phyloP scores from a whole-genome alignment of 2,888 invertebrate species.

The Frankliniella intonsa region DNA sequence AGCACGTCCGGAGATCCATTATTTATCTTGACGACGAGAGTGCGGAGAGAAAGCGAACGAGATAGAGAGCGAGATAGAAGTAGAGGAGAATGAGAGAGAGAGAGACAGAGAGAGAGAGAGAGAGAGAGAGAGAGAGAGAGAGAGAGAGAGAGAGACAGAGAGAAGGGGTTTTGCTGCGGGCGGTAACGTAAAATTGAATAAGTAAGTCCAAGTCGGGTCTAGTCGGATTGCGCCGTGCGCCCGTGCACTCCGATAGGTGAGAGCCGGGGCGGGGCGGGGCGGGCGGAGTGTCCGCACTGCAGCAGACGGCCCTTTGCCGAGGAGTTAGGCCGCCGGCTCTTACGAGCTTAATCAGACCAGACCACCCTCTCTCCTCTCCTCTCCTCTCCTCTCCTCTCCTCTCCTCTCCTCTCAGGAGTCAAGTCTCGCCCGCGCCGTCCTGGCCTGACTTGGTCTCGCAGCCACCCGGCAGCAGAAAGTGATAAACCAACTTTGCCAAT shows the following conservation, averaged over 20 bases:
- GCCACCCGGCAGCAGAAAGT: too few relatives aligned
- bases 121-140: too few relatives aligned
- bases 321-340: not conserved
- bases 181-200: constrained; percentile 14
- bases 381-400: not conserved
- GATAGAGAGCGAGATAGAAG: too few relatives aligned
- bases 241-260: too few relatives aligned
- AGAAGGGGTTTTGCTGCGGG: not conserved
- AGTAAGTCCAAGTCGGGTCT: not conserved
- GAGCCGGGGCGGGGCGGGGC: not conserved
- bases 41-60: too few relatives aligned
- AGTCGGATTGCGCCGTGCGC: too few relatives aligned
- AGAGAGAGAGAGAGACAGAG: too few relatives aligned
- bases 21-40: not conserved
- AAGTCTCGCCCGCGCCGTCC: too few relatives aligned
- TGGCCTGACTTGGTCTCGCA: too few relatives aligned
- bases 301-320: not conserved
- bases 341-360: not conserved
- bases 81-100: too few relatives aligned
- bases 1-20: not conserved
- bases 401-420: not conserved
- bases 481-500: too few relatives aligned
- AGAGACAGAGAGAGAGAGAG: too few relatives aligned
- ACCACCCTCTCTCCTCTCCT: not conserved
- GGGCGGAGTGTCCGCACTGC: not conserved